Base-by-base conservation (phyloP, 30 jellyfish, hydroid and myxozoan genomes). In the Chrysaora quinquecirrha region DNA sequence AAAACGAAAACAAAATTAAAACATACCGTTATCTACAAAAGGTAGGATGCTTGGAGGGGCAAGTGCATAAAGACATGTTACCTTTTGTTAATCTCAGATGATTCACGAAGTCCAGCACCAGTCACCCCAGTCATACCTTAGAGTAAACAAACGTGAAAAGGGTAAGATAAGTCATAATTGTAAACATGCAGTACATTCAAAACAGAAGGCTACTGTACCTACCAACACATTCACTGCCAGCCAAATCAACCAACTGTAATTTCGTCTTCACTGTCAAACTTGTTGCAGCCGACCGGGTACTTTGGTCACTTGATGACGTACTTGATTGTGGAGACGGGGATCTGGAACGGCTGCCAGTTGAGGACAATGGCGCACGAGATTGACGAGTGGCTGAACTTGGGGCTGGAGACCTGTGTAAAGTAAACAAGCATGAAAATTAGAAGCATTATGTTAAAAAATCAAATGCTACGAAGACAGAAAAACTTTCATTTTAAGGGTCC, bases 181-280 rank as follows among this genome's bases (percentile, higher is more conserved):
- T n/a, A n/a, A n/a, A n/a, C n/a, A n/a, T n/a, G n/a, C n/a, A n/a
- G n/a, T n/a, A n/a, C n/a, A n/a, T n/a, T n/a, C n/a, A n/a, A n/a
- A n/a, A n/a, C n/a, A n/a, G n/a, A n/a, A n/a, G n/a, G n/a, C n/a
- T n/a, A n/a, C n/a, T n/a, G n/a, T n/a, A 65, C 92, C 12, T 84
- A 90, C 97, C 97, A 47, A 90, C 97, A 78, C 96, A 90, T 64
- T 90, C 97, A 61, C 97, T 90, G 67, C 97, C 97, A 64, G 97
- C 97, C 22, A 90, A 77, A 50, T 90, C 97, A 3, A 90, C 97
- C 73, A 90, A 75, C 73, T 90, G 97, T 64, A 90, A 76, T 28
- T 90, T 90, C 18, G 97, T 90, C 43, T 90, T 90, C 28, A 90
- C 87, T 2, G 90, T 89, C 16, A 74, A 76, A 34, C 89, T 29